Percentiles rank a stretch among this genome's conserved stretches.
These are phyloP conservation scores for Drosophila rubida DNA, from an alignment of 2,888 invertebrate species.

Conservation along the genomic window DNA sequence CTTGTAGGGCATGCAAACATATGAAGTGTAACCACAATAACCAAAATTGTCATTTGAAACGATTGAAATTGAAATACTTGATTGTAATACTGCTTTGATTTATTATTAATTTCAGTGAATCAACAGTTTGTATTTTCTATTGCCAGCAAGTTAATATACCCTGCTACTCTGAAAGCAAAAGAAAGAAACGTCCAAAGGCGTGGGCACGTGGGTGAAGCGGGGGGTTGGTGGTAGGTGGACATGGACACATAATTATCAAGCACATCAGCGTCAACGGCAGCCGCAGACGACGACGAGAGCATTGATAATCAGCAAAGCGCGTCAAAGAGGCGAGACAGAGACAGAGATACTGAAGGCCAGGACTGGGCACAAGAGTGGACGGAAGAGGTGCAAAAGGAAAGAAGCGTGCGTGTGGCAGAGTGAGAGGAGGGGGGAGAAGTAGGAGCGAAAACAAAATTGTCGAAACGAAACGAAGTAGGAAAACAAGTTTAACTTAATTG, in stretches of 20 bases:
- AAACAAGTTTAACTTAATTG: slow-evolving; percentile 80
- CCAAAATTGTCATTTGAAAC: too few species aligned
- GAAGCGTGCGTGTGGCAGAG: not conserved
- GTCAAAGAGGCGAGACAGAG: slow-evolving; percentile 16
- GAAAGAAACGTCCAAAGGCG: slow-evolving; percentile 35
- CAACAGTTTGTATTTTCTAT: not conserved
- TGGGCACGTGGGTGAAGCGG: not conserved
- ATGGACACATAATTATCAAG: slow-evolving; percentile 76
- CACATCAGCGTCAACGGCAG: slow-evolving; percentile 67
- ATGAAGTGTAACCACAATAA: too few species aligned
- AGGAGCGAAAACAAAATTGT: slow-evolving; percentile 46
- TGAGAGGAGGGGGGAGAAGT: not conserved
- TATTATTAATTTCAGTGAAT: not conserved
- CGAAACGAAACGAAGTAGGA: slow-evolving; percentile 75
- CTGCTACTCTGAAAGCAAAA: not conserved
- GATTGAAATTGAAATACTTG: too few species aligned
- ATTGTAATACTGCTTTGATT: too few species aligned
- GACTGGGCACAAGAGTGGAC: slow-evolving; percentile 15
- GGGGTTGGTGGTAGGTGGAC: slow-evolving; percentile 24
- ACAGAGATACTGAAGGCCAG: slow-evolving; percentile 2
- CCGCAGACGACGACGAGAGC: slow-evolving; percentile 59
- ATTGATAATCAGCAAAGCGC: slow-evolving; percentile 73
- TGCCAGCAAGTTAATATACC: not conserved
- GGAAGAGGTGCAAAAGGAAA: not conserved
- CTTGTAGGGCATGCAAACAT: not conserved